Percentiles rank a stretch among this genome's conserved stretches.
phyloP scores from a whole-genome alignment of 23 tunicate species.

The Styela clava region DNA sequence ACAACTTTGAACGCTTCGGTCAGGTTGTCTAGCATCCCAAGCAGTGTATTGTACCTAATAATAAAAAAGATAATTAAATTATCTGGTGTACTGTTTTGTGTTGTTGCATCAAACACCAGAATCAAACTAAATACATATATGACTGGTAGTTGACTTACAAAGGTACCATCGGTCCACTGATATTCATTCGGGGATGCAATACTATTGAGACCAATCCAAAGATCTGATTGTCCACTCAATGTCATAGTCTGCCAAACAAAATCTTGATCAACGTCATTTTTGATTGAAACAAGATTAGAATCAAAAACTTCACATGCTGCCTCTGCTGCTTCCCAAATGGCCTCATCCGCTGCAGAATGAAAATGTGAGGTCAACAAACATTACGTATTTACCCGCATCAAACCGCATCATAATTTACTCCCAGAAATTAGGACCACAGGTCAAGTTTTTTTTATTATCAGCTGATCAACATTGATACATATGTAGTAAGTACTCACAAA shows the following conservation, averaged over 20 bases:
- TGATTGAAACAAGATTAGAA: conserved; percentile 54
- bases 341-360: conserved; percentile 23
- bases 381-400: too few species aligned
- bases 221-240: not conserved
- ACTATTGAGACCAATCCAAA: conserved; percentile 87
- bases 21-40: conserved; percentile 61
- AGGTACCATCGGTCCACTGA: conserved; percentile 58
- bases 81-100: too few species aligned
- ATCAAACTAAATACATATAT: too few species aligned
- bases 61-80: too few species aligned
- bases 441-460: too few species aligned
- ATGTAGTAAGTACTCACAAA: conserved; percentile 5
- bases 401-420: too few species aligned
- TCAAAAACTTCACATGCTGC: conserved; percentile 50
- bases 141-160: not conserved
- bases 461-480: too few species aligned
- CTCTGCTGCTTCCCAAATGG: conserved; percentile 72
- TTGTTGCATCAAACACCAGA: too few species aligned
- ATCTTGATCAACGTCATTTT: conserved; percentile 57
- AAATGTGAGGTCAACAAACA: too few species aligned
- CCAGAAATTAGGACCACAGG: too few species aligned
- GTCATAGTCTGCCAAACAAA: conserved; percentile 44
- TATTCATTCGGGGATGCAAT: conserved; percentile 47
- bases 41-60: conserved; percentile 66
- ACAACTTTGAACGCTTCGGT: conserved; percentile 51